phyloP scores from a whole-genome alignment of 2,888 invertebrate genomes.

The Ellobium chinense region DNA sequence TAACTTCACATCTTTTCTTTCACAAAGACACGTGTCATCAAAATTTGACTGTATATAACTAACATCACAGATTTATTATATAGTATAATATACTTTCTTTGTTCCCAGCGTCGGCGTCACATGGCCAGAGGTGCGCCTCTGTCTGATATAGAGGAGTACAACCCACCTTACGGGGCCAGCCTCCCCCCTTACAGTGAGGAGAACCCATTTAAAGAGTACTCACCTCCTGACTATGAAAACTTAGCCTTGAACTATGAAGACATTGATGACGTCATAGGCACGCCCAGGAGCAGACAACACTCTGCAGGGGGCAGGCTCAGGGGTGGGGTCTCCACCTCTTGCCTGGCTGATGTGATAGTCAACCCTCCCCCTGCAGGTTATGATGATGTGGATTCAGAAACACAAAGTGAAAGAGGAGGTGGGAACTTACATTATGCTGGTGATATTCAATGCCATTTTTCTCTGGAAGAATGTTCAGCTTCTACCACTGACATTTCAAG shows the following conservation, averaged over 20 bases:
- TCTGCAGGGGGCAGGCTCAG: background rate
- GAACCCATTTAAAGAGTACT: constrained; percentile 61
- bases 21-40: too few species aligned
- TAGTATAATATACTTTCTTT: too few species aligned
- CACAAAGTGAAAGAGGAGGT: background rate
- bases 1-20: too few species aligned
- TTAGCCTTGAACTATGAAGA: constrained; percentile 39
- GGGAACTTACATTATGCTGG: background rate
- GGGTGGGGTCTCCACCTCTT: background rate
- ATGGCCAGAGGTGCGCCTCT: constrained; percentile 28
- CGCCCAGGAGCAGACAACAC: background rate
- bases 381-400: background rate
- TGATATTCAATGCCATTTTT: background rate
- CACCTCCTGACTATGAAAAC: constrained; percentile 64
- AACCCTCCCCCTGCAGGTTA: background rate
- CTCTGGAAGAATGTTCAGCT: background rate
- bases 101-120: constrained; percentile 42
- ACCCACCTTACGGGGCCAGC: constrained; percentile 66
- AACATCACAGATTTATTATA: too few species aligned
- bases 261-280: background rate
- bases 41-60: too few species aligned
- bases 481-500: background rate
- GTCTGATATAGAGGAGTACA: constrained; percentile 63
- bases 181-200: constrained; percentile 64
- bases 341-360: background rate